A percentile compares a stretch with the other conserved stretches of the same genome.
These are phyloP conservation scores for Bathynomus jamesi DNA, from an alignment of 1,140 invertebrate genomes.

Conservation along the genomic window DNA sequence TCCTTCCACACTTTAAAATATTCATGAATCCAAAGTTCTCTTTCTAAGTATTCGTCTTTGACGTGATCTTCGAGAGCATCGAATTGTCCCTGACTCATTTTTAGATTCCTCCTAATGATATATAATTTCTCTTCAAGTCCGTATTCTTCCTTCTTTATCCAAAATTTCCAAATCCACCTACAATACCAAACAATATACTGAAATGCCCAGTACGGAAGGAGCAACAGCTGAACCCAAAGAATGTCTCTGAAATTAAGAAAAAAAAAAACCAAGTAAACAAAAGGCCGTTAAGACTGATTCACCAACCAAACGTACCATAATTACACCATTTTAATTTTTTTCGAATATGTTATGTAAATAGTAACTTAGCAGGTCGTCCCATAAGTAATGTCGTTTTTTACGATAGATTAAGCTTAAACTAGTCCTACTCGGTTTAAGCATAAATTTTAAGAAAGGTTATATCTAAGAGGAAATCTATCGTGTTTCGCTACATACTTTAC, in stretches of 20 bases:
- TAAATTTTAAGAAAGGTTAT: too few relatives aligned
- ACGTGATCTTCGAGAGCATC: constrained; percentile 62
- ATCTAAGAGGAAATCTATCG: too few relatives aligned
- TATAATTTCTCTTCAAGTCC: constrained; percentile 73
- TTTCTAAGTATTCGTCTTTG: constrained; percentile 61
- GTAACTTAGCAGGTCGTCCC: too few relatives aligned
- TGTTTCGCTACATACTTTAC: too few relatives aligned
- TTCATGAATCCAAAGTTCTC: constrained; percentile 71
- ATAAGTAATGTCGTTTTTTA: too few relatives aligned
- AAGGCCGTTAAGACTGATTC: too few relatives aligned
- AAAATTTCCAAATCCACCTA: constrained; percentile 71
- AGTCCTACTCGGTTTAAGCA: too few relatives aligned
- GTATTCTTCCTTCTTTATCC: constrained; percentile 62
- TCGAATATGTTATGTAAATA: too few relatives aligned
- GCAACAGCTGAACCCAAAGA: constrained; percentile 69
- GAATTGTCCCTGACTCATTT: constrained; percentile 53
- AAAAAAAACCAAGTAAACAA: constrained; percentile 7
- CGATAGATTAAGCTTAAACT: too few relatives aligned
- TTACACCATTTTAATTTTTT: too few relatives aligned
- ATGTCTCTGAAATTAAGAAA: constrained; percentile 51
- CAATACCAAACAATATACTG: constrained; percentile 64
- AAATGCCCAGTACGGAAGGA: constrained; percentile 57
- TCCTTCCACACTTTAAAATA: constrained; percentile 71
- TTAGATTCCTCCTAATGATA: constrained; percentile 67
- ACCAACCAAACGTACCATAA: too few relatives aligned